phyloP scores from a whole-genome alignment of 1,140 invertebrate genomes.

The Saccostrea glomerata region DNA sequence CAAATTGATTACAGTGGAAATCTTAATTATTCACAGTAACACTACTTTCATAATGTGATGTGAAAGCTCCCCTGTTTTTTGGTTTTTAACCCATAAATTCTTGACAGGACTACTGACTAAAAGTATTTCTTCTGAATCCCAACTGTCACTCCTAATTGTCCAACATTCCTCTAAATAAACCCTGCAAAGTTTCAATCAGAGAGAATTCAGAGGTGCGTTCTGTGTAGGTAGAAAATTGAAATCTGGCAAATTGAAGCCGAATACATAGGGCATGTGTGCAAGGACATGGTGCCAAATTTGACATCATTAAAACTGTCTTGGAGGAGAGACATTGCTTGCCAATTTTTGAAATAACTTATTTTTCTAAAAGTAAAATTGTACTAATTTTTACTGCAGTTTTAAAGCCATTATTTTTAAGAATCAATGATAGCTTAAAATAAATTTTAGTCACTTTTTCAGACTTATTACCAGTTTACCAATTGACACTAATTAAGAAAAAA shows the following conservation, averaged over 20 bases:
- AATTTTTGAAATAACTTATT: neutral
- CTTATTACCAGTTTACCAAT: neutral
- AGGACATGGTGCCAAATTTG: conserved; percentile 14
- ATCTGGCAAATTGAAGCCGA: neutral
- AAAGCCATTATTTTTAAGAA: neutral
- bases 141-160: conserved; percentile 18
- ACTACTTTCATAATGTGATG: conserved; percentile 9
- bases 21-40: neutral
- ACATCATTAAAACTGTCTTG: neutral
- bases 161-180: conserved; percentile 15
- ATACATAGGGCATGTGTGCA: neutral
- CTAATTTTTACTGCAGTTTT: neutral
- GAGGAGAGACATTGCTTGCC: neutral
- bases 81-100: neutral
- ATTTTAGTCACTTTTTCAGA: neutral
- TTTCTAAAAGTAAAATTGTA: neutral
- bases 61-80: neutral
- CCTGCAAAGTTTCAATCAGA: conserved; percentile 33
- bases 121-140: conserved; percentile 4
- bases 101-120: neutral
- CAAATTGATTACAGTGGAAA: neutral
- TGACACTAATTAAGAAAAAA: neutral
- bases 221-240: conserved; percentile 29
- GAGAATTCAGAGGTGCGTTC: neutral
- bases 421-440: neutral